Evolutionary conservation across 2,888 invertebrate species (phyloP), one percentile per base, ranked within the genome.

Genomic region (Caprella mutica): DNA sequence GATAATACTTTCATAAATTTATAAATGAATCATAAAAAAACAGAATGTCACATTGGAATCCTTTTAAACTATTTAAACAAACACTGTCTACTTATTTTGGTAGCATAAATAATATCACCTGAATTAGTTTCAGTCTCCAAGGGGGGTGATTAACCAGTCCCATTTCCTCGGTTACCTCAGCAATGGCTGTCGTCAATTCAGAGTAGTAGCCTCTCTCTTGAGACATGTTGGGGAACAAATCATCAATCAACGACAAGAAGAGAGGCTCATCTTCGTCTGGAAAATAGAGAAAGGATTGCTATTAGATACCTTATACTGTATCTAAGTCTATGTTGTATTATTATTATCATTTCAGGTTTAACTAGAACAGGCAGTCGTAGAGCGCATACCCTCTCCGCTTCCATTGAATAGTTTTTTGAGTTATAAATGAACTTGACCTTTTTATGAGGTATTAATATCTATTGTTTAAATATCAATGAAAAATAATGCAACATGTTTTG

Each of bases 221-320:
- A 0, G 82, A 80, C 76, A 94, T 91, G 73, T 92, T 94, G 0
- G 96, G 96, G 74, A 96, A 96, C 68, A 96, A 76, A 76, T 96
- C 96, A 30, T 92, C 86, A 24, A 96, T 92, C 40, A 96, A 76
- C 0, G 94, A 94, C 74, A 93, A 88, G 71, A 96, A 96, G n/a
- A 96, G 77, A 0, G 96, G 94, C 70, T 96, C 96, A 71, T 96
- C 96, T 73, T 96, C 94, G 70, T 96, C 94, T 73, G 73, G 61
- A 40, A 52, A 39, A n/a, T n/a, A n/a, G n/a, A n/a, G n/a, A n/a
- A n/a, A n/a, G n/a, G n/a, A n/a, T n/a, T n/a, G n/a, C n/a, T n/a
- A n/a, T n/a, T n/a, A n/a, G n/a, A n/a, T n/a, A n/a, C n/a, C n/a
- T n/a, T n/a, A n/a, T n/a, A n/a, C n/a, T n/a, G n/a, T n/a, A n/a